A percentile compares a stretch with the other conserved stretches of the same genome.
Conservation (phyloP, 2,113 vertebrate species). For the Pristiophorus japonicus region DNA sequence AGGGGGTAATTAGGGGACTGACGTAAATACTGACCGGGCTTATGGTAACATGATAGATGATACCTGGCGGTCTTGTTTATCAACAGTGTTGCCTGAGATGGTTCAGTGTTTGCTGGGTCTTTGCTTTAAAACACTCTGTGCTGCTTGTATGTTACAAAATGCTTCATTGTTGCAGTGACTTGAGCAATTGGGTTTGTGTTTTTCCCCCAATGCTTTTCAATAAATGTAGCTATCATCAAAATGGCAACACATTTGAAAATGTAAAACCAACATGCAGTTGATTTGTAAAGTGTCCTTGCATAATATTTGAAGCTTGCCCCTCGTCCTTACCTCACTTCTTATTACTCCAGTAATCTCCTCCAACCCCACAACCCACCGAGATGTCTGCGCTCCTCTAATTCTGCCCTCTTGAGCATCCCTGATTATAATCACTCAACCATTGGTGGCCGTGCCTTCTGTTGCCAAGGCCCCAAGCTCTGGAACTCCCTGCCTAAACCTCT, state of each 20-base stretch:
- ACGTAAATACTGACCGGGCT: background rate
- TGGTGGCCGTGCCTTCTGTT: no score
- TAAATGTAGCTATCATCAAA: background rate
- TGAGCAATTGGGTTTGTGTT: background rate
- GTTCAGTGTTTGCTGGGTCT: background rate
- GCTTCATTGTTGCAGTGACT: background rate
- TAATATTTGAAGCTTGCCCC: background rate
- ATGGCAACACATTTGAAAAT: background rate
- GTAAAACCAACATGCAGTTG: background rate
- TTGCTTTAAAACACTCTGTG: background rate
- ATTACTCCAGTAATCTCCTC: no score
- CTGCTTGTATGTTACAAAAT: background rate
- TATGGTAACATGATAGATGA: background rate
- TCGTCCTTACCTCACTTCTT: background rate
- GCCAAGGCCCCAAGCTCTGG: no score
- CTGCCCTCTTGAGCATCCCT: no score
- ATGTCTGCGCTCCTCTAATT: no score
- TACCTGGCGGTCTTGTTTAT: background rate
- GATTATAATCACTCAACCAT: no score
- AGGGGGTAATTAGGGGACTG: background rate
- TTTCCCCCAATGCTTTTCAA: background rate
- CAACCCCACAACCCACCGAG: no score
- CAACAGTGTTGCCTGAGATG: background rate
- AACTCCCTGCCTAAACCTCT: no score
- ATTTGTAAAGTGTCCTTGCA: background rate